Conservation (phyloP, 2,888 invertebrate species). For the Agapetus fuscipes region DNA sequence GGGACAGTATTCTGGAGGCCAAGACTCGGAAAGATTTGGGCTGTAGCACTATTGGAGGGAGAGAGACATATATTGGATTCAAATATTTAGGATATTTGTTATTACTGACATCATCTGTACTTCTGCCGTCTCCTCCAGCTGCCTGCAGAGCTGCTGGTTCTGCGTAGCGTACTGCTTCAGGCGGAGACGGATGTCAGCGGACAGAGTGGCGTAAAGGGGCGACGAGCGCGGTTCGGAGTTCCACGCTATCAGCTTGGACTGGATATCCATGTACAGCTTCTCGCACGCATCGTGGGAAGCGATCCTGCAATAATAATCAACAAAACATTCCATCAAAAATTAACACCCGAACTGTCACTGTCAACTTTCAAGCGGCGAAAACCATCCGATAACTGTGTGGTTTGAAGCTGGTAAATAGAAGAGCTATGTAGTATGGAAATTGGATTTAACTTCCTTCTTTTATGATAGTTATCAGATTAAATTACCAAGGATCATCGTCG, state of each 20-base stretch:
- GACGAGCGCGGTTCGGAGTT: slow-evolving; percentile 43
- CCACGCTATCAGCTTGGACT: slow-evolving; percentile 48
- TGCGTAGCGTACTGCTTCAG: slow-evolving; percentile 54
- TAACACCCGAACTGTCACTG: too few relatives aligned
- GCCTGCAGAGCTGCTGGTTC: slow-evolving; percentile 46
- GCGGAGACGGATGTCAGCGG: slow-evolving; percentile 47
- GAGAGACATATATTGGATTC: too few relatives aligned
- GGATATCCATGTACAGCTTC: slow-evolving; percentile 51
- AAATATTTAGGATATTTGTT: slow-evolving; percentile 29
- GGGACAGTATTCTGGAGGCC: too few relatives aligned
- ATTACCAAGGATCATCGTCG: slow-evolving; percentile 20
- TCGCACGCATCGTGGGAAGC: slow-evolving; percentile 57
- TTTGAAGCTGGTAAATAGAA: too few relatives aligned
- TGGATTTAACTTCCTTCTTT: too few relatives aligned
- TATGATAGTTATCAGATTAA: background rate
- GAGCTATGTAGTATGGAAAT: too few relatives aligned
- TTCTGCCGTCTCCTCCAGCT: slow-evolving; percentile 41
- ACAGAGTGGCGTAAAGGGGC: slow-evolving; percentile 47
- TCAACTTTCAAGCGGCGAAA: too few relatives aligned
- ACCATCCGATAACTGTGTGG: too few relatives aligned
- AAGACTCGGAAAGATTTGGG: too few relatives aligned
- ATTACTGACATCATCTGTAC: slow-evolving; percentile 34
- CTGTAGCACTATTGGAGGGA: too few relatives aligned
- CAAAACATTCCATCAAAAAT: too few relatives aligned
- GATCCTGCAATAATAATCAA: slow-evolving; percentile 36